Evolutionary conservation across 2,113 vertebrate species (phyloP), one percentile per base, ranked within the genome.

Genomic region (Callipepla californica): DNA sequence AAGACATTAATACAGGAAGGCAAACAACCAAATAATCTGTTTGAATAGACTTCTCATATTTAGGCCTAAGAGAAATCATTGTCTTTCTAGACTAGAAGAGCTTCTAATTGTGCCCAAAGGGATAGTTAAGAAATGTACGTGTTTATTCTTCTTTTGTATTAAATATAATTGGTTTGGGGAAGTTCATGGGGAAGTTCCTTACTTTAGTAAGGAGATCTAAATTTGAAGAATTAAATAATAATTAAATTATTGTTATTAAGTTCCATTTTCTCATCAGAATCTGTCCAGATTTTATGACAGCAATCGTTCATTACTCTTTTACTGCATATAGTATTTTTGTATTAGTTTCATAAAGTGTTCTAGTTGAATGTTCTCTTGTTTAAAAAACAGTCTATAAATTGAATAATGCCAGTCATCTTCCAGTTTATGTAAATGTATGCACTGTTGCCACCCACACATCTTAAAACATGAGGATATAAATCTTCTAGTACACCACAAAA

Each of bases 391-490:
- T 50, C 55, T 76, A 20, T 45, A 42, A 83, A 7, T 45, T 63
- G 48, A 92, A 90, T 59, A 80, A 67, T 81, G 59, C 16, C 34
- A 81, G 57, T 94, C n/a, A 75, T 67, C 77, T 93, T 78, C 32
- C 57, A 85, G 57, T 80, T 94, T 84, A 88, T 80, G 73, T 93
- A 92, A 92, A 95, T 94, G 30, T 80, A 86, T 69, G 62, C 76
- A 50, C 51, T 68, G 66, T 83, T 96, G 32, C 55, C 51, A 86
- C 85, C 90, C 51, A 87, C 86, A 80, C 20, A 65, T 74, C 66
- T 67, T 15, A 90, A 90, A 80, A 32, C 51, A 70, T 68, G 57
- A 70, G 47, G 88, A 79, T 88, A 78, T 51, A 65, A 47, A 77
- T 86, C 82, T 85, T 92, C 67, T 47, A 85, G n/a, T 42, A 20